Evolutionary conservation across 2,888 invertebrate genomes (phyloP).

Genomic region (Eupithecia centaureata): DNA sequence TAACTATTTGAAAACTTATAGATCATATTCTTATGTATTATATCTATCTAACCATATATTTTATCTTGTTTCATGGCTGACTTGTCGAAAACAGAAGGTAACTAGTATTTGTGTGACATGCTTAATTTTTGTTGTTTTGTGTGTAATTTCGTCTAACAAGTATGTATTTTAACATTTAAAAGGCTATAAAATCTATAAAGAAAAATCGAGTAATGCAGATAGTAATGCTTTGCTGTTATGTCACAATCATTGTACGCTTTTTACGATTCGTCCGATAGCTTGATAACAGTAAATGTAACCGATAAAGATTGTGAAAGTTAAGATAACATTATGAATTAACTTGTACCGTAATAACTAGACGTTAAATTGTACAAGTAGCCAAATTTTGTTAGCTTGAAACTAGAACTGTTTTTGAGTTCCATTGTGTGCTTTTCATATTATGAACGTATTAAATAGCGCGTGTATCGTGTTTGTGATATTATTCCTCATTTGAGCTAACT

Average conservation of each 20-base stretch:
- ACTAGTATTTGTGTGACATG: slow-evolving; percentile 45
- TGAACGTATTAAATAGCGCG: neutral
- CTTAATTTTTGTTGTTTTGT: neutral
- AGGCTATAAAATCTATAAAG: neutral
- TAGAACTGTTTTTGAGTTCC: neutral
- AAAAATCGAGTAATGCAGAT: neutral
- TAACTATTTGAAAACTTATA: too few relatives aligned
- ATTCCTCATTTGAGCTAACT: neutral
- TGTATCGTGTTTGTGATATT: neutral
- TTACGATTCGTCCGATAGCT: slow-evolving; percentile 19
- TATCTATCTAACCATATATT: slow-evolving; percentile 27
- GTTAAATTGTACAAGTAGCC: neutral
- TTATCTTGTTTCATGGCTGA: slow-evolving; percentile 78
- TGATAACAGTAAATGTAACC: neutral
- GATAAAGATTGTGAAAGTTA: slow-evolving; percentile 8
- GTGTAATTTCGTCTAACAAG: neutral
- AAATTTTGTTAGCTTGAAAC: neutral
- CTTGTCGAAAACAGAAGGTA: slow-evolving; percentile 76
- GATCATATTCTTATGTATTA: neutral
- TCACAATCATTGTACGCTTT: slow-evolving; percentile 20
- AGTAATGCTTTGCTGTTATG: slow-evolving; percentile 11
- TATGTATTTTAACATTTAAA: neutral
- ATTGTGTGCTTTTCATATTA: neutral
- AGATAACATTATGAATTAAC: slow-evolving; percentile 7
- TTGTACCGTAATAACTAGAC: neutral